Evolutionary conservation across 2,888 invertebrate species (phyloP).

Genomic region (Nemotelus nigrinus): DNA sequence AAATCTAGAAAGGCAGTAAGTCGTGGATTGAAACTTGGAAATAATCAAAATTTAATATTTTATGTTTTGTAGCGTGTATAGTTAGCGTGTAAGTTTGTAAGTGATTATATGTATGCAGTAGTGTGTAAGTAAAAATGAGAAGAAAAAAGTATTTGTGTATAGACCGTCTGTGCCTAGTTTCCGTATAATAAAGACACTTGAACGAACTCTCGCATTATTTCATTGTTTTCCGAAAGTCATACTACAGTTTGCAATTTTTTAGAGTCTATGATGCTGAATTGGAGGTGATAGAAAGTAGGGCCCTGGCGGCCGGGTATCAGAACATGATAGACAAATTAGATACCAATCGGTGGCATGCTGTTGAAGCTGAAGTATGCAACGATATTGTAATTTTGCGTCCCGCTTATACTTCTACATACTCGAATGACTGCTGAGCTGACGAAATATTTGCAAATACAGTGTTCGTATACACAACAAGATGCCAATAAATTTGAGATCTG

Average conservation of each 20-base stretch:
- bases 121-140: too few relatives aligned
- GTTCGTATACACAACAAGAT: too few relatives aligned
- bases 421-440: constrained; percentile 54
- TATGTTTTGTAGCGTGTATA: background rate
- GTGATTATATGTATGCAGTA: too few relatives aligned
- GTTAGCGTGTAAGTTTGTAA: too few relatives aligned
- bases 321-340: constrained; percentile 57
- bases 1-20: constrained; percentile 41
- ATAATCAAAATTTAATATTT: background rate
- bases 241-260: too few relatives aligned
- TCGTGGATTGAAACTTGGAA: background rate
- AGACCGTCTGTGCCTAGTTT: too few relatives aligned
- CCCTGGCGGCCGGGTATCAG: constrained; percentile 53
- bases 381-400: background rate
- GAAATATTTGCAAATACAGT: constrained; percentile 42
- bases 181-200: too few relatives aligned
- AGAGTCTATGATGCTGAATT: constrained; percentile 32
- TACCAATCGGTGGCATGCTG: constrained; percentile 54
- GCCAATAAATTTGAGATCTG: too few relatives aligned
- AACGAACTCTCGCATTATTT: too few relatives aligned
- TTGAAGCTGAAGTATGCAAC: constrained; percentile 30
- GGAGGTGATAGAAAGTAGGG: constrained; percentile 14
- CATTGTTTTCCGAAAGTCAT: too few relatives aligned
- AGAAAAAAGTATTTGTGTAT: too few relatives aligned
- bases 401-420: background rate